Percentiles rank a stretch among this genome's conserved stretches.
Evolutionary conservation across 2,797 vertebrate species (phyloP).

Genomic region (Podargus strigoides): DNA sequence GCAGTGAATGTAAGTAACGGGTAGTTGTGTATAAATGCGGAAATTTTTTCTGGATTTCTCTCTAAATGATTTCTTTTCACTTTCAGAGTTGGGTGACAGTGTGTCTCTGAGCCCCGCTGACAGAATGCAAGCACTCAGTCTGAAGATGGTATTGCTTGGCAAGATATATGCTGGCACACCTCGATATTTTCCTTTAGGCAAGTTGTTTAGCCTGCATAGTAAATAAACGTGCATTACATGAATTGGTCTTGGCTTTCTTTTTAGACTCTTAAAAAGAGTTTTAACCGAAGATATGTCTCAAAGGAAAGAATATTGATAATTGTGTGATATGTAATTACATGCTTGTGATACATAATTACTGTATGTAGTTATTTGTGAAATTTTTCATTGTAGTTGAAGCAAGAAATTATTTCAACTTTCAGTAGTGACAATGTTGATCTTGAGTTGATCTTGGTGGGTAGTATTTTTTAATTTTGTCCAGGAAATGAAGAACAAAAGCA

Average conservation of each 20-base stretch:
- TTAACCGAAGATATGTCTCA: not conserved
- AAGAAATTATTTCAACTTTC: not conserved
- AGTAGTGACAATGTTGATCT: not conserved
- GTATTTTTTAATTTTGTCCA: not conserved
- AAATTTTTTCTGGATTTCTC: not conserved
- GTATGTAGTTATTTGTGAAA: not conserved
- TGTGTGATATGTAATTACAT: not conserved
- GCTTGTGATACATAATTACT: not conserved
- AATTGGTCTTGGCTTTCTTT: not conserved
- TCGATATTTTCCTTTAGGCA: slow-evolving; percentile 94
- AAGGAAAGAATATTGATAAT: not conserved
- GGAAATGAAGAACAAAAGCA: not conserved
- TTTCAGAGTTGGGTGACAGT: slow-evolving; percentile 85
- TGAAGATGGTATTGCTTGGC: slow-evolving; percentile 93
- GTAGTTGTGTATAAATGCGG: not conserved
- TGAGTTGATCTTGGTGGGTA: not conserved
- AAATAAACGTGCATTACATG: fast-evolving
- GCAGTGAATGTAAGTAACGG: not conserved
- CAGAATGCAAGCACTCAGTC: slow-evolving; percentile 90
- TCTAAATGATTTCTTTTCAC: not conserved
- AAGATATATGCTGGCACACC: slow-evolving; percentile 92
- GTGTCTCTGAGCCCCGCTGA: slow-evolving; percentile 85
- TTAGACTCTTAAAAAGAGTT: not conserved
- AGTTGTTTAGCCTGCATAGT: not conserved
- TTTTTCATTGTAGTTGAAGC: not conserved